Evolutionary conservation across 2,113 vertebrate genomes (phyloP), one percentile per base, ranked within the genome.

Genomic region (Isichthys henryi): DNA sequence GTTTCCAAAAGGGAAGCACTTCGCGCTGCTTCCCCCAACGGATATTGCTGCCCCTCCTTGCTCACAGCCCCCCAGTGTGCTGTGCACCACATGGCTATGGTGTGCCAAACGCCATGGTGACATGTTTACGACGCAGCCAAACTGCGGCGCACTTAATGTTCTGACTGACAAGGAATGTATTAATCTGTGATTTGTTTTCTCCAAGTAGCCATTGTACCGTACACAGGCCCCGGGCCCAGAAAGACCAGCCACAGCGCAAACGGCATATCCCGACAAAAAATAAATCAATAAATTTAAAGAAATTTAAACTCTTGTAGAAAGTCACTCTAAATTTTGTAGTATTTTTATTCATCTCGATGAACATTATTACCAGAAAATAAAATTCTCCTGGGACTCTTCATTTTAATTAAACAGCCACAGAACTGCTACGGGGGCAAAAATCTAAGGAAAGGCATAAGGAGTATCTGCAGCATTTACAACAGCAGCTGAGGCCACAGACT

Each of bases 61-160:
- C 89, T 97, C 97, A 96, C 97, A 96, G 92, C 93, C 94, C 96
- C 94, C 94, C 77, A 50, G 96, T 95, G 95, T 94, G 96, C 96
- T 95, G 83, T 87, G 95, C 95, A 96, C 93, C 95, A 94, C 58
- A 46, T 95, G 96, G 94, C 96, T 95, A 95, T 93, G 96, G 97
- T 97, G 97, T 97, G 97, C 96, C 96, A 96, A 97, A 96, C 95
- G 95, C 96, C 96, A 97, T 97, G 97, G 97, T 98, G 97, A 98
- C 98, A 98, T 97, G 97, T 99, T 99, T 98, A 99, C 94, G 96
- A 97, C 93, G 96, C 85, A 91, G 91, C 95, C 94, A 92, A 95
- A 96, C 96, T 92, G 95, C 96, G 93, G 95, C 96, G 96, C 96
- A 96, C 95, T 96, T 95, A 95, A 95, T 93, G 96, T 95, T 93